A percentile compares a stretch with the other conserved stretches of the same genome.
Evolutionary conservation across 2,113 vertebrate species (phyloP).

Genomic region (Equus quagga): DNA sequence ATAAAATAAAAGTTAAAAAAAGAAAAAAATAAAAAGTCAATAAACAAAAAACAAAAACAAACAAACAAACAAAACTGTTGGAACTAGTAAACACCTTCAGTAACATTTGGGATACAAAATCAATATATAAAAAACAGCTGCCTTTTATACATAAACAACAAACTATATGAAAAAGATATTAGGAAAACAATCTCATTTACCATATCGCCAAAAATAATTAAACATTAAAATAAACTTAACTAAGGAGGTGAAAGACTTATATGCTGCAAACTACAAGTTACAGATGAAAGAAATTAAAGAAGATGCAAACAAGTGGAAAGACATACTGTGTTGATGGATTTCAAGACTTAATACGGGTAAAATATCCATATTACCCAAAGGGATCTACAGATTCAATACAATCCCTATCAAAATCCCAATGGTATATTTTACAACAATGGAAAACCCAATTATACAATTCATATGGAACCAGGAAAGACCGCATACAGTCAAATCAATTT

Average conservation of each 20-base stretch:
- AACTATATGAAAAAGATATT: neutral
- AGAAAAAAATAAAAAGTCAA: too few species aligned
- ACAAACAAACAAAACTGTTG: neutral
- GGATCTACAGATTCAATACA: neutral
- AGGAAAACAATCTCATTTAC: neutral
- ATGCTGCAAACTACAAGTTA: neutral
- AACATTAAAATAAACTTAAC: neutral
- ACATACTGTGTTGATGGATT: neutral
- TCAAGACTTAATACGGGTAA: neutral
- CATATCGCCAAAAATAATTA: neutral
- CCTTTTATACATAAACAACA: neutral
- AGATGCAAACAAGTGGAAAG: neutral
- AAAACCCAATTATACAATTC: neutral
- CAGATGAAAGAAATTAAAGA: neutral
- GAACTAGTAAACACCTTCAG: neutral
- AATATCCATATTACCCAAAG: neutral
- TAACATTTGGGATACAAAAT: neutral
- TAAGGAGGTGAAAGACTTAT: neutral
- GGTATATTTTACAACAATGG: neutral
- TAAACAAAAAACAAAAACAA: too few species aligned
- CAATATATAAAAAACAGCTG: neutral
- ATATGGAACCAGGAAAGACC: neutral
- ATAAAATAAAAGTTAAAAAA: too few species aligned
- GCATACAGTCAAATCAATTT: neutral
- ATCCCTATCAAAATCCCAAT: neutral